Base-by-base conservation (phyloP, 2,888 invertebrate species). In the Drosophila phalerata region DNA sequence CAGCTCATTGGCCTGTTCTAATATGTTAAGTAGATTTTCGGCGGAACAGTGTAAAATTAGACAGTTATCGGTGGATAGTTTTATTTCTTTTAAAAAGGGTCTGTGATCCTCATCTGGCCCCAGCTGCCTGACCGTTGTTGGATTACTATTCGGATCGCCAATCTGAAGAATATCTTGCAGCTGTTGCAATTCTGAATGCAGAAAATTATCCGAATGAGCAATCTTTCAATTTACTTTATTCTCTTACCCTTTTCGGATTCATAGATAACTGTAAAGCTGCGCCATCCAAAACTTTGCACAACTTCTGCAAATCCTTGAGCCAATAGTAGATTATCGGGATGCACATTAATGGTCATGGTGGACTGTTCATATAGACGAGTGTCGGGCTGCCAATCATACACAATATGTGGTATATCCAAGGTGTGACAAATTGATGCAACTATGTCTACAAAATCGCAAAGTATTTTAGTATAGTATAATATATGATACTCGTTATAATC, bases 81-180 rank as follows among this genome's bases (percentile, higher is more conserved):
- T 95, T 53, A 98, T 94, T 79, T 96, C 94, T 91, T 97, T 97
- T 57, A 98, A 93, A 37, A 95, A 93, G 47, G 96, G 95, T 65
- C 96, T 94, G 60, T 94, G 93, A 81, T 94, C 94, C 0, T 88
- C 87, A 62, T 90, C 92, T 0, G 77, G 30, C n/a, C 94, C 94
- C 52, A 97, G 92, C 90, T 95, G 96, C 49, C 95, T 93, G 15
- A 97, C 94, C 0, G 95, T 94, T 13, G 97, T 94, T 51, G 95
- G 94, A 91, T 95, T 94, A 52, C 95, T 95, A 34, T 94, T 93
- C 0, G 95, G 94, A 90, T 94, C 93, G 91, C 96, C 96, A 84
- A 92, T 94, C 92, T 97, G 96, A 15, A 98, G 92, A 3, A 97
- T 94, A 89, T 97, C 96, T 91, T 97, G 97, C 11, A 97, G 93